phyloP scores from a whole-genome alignment of 2,797 vertebrate species.

The Silurus aristotelis region DNA sequence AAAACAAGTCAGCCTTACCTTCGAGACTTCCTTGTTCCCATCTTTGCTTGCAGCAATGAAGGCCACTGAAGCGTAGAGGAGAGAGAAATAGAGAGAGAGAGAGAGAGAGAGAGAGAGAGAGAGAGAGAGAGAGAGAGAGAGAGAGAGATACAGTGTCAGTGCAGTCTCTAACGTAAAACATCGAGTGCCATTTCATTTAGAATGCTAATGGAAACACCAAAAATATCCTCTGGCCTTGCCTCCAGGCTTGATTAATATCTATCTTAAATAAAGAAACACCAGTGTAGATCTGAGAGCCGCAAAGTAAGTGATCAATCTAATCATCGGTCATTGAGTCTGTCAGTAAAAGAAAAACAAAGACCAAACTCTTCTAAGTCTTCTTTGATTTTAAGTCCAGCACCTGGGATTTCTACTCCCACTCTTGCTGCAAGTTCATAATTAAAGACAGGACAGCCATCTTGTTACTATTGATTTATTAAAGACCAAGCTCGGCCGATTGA shows the following conservation, averaged over 20 bases:
- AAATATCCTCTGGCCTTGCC: background rate
- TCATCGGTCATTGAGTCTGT: background rate
- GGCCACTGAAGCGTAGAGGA: constrained; percentile 59
- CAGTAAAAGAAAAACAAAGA: background rate
- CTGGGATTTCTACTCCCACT: background rate
- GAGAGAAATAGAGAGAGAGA: background rate
- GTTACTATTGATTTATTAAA: background rate
- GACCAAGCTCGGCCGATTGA: background rate
- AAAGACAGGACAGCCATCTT: background rate
- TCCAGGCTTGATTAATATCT: constrained; percentile 1
- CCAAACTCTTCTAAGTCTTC: background rate
- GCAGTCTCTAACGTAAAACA: background rate
- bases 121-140: background rate
- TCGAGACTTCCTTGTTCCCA: constrained; percentile 51
- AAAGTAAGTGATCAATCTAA: background rate
- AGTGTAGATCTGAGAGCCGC: background rate
- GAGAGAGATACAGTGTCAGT: background rate
- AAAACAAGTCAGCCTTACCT: constrained; percentile 65
- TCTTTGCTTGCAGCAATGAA: constrained; percentile 63
- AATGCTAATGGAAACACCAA: constrained; percentile 7
- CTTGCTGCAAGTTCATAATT: constrained; percentile 2
- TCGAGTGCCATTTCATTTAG: constrained; percentile 16
- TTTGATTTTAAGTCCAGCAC: constrained; percentile 5
- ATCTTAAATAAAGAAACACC: background rate
- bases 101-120: background rate